These are phyloP conservation scores for Pedionomus torquatus DNA, from an alignment of 2,113 vertebrate species.

Conservation along the genomic window DNA sequence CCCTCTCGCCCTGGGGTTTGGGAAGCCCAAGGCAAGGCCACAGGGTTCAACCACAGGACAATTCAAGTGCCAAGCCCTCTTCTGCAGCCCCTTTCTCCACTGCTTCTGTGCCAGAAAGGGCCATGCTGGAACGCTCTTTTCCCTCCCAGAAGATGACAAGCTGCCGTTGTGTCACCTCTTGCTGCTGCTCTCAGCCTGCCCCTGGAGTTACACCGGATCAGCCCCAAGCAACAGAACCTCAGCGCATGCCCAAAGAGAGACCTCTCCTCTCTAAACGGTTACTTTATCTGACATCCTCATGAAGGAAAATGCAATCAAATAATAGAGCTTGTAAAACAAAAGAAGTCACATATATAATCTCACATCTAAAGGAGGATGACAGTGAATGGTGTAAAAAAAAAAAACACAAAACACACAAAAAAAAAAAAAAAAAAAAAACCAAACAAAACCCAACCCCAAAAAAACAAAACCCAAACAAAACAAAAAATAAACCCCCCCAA, in stretches of 20 bases:
- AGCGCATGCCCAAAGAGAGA: background rate
- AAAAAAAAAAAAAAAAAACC: background rate
- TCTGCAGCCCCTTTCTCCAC: background rate
- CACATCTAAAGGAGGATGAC: slow-evolving; percentile 47
- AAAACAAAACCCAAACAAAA: too few species aligned
- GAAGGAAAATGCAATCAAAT: slow-evolving; percentile 6
- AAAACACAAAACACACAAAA: too few species aligned
- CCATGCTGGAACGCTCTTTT: background rate
- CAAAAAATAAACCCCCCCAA: too few species aligned
- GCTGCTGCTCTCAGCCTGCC: background rate
- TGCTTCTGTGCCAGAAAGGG: background rate
- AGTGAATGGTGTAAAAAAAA: slow-evolving; percentile 42
- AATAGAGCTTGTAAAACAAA: slow-evolving; percentile 16
- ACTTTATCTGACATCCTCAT: background rate
- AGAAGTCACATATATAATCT: slow-evolving; percentile 27
- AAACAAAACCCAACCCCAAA: too few species aligned
- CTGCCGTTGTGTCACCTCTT: background rate
- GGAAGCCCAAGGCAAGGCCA: background rate
- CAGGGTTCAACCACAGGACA: background rate
- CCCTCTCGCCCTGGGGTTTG: background rate
- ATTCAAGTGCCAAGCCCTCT: background rate
- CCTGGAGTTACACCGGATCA: background rate
- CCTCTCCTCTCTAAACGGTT: background rate
- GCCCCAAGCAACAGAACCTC: background rate
- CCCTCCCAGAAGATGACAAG: background rate